A percentile compares a stretch with the other conserved stretches of the same genome.
These are phyloP conservation scores for Toxostoma redivivum DNA, from an alignment of 2,113 vertebrate genomes.

Conservation along the genomic window DNA sequence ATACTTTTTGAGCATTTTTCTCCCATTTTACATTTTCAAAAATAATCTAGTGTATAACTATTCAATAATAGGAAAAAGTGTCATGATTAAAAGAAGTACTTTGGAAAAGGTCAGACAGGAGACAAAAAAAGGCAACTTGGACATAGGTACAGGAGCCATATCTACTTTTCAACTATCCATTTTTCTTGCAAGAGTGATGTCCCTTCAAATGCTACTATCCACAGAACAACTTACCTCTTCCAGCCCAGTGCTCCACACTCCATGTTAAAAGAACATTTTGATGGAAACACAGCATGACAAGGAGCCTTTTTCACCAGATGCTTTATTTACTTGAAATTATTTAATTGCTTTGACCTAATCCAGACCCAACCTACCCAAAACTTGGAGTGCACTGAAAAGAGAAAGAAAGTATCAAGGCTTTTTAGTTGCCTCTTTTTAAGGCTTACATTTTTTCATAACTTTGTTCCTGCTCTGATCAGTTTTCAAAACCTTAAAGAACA, in stretches of 20 bases:
- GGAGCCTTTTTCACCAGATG: constrained; percentile 1
- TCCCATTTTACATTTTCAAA: background rate
- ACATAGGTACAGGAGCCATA: background rate
- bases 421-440: background rate
- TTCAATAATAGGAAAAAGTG: background rate
- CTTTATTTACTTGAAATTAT: constrained; percentile 30
- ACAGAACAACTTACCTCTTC: background rate
- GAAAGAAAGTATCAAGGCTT: background rate
- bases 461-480: background rate
- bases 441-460: background rate
- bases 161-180: background rate
- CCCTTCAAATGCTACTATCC: background rate
- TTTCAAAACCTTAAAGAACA: background rate
- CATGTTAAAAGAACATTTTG: background rate
- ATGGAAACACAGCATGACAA: constrained; percentile 23
- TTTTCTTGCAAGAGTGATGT: background rate
- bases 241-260: background rate
- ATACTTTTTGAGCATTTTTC: background rate
- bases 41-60: background rate
- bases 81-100: background rate
- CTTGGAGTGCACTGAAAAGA: background rate
- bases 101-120: background rate
- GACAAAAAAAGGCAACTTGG: background rate
- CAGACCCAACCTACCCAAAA: background rate
- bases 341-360: constrained; percentile 45